A percentile compares a stretch with the other conserved stretches of the same genome.
Evolutionary conservation across 2,888 invertebrate genomes (phyloP).

Genomic region (Sphaeridia pumilis): DNA sequence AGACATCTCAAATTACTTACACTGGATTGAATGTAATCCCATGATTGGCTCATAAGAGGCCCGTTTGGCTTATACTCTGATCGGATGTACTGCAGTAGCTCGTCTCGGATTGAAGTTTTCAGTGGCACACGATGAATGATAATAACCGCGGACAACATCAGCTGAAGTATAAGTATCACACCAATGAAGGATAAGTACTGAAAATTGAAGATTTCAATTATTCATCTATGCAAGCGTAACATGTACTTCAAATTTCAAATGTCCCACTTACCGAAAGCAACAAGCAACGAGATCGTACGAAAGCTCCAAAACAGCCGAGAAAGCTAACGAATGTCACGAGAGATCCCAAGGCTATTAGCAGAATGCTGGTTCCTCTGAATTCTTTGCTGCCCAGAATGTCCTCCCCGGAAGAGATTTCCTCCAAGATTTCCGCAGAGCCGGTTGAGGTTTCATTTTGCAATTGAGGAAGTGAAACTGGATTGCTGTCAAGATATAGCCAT

Average conservation of each 20-base stretch:
- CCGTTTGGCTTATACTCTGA: constrained; percentile 47
- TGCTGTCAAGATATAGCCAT: constrained; percentile 51
- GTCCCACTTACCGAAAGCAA: constrained; percentile 62
- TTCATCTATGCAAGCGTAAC: neutral
- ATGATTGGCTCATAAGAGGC: constrained; percentile 56
- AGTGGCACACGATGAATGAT: constrained; percentile 63
- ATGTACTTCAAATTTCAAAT: too few relatives aligned
- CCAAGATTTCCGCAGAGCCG: neutral
- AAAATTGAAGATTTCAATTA: constrained; percentile 23
- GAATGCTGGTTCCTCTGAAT: constrained; percentile 56
- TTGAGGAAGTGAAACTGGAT: neutral
- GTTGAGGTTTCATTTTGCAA: neutral
- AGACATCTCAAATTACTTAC: too few relatives aligned
- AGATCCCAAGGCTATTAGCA: constrained; percentile 61
- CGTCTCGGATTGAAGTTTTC: constrained; percentile 51
- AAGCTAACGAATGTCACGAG: constrained; percentile 65
- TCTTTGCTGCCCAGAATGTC: constrained; percentile 56
- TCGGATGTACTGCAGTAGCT: constrained; percentile 55
- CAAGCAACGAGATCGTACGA: constrained; percentile 68
- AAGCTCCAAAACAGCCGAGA: constrained; percentile 74
- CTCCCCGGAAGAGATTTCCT: constrained; percentile 11
- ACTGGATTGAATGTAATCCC: constrained; percentile 59
- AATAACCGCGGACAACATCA: constrained; percentile 60
- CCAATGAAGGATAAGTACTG: constrained; percentile 71
- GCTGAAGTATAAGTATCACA: constrained; percentile 62